phyloP scores from a whole-genome alignment of 2,888 invertebrate genomes.

The Drosophila kambysellisi region DNA sequence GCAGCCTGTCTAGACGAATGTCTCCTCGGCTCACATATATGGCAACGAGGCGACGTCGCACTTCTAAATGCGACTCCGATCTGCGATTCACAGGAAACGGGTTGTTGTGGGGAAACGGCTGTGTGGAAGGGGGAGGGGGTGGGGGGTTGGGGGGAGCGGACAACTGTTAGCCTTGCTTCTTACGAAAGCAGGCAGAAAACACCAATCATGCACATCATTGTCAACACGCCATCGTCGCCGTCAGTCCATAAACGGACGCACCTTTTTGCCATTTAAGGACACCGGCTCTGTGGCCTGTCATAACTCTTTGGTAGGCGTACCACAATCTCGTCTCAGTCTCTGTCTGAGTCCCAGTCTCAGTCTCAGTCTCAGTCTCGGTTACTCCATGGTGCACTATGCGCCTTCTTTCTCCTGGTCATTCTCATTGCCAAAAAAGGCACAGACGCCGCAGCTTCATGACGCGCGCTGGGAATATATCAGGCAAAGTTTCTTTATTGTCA shows the following conservation, averaged over 20 bases:
- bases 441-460: constrained; percentile 79
- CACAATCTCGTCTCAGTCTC: constrained; percentile 16
- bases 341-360: neutral
- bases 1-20: constrained; percentile 71
- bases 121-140: too few relatives aligned
- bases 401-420: constrained; percentile 37
- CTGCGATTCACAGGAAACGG: constrained; percentile 63
- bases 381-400: constrained; percentile 55
- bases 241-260: constrained; percentile 76
- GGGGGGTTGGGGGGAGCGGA: constrained; percentile 6
- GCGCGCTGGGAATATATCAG: constrained; percentile 74
- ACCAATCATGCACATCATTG: constrained; percentile 80
- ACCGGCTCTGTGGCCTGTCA: constrained; percentile 67
- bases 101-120: neutral
- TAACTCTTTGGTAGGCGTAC: constrained; percentile 73
- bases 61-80: constrained; percentile 19
- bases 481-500: constrained; percentile 13
- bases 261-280: constrained; percentile 69
- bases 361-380: constrained; percentile 17
- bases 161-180: constrained; percentile 52
- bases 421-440: constrained; percentile 72
- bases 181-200: constrained; percentile 62
- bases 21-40: constrained; percentile 62
- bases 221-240: constrained; percentile 73
- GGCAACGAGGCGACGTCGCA: constrained; percentile 64